Percentiles rank a stretch among this genome's conserved stretches.
phyloP scores from a whole-genome alignment of 2,113 vertebrate genomes.

The Rhabdornis inornatus region DNA sequence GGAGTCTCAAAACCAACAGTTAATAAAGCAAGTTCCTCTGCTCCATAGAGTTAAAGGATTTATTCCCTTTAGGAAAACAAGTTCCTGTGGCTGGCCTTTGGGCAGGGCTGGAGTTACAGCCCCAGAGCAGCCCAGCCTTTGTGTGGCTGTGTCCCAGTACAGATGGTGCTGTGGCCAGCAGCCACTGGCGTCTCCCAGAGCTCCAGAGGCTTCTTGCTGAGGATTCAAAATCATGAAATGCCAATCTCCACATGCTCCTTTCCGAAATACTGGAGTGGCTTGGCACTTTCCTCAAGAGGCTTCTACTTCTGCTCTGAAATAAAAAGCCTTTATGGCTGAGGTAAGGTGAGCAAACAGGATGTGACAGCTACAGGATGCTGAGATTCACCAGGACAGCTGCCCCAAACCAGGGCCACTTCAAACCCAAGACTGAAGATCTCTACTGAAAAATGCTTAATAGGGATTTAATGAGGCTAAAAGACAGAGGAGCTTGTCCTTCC shows the following conservation, averaged over 20 bases:
- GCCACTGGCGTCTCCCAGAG: not conserved
- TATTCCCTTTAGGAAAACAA: not conserved
- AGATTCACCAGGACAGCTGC: not conserved
- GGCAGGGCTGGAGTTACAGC: not conserved
- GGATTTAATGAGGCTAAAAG: not conserved
- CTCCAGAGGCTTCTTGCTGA: not conserved
- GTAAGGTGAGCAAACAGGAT: not conserved
- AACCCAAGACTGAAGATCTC: not conserved
- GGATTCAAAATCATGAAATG: not conserved
- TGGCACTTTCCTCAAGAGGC: not conserved
- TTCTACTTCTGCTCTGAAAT: not conserved
- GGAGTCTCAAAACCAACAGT: slow-evolving; percentile 2
- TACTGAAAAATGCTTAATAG: not conserved
- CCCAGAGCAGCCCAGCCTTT: not conserved
- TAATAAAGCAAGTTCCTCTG: slow-evolving; percentile 14
- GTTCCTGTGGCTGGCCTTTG: not conserved
- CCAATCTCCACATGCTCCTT: not conserved
- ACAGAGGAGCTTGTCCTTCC: not conserved
- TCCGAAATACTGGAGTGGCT: not conserved
- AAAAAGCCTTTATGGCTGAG: not conserved
- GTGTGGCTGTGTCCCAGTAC: not conserved
- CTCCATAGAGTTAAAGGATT: not conserved
- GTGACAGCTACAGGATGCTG: not conserved
- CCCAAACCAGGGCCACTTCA: not conserved
- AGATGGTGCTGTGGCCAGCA: not conserved